These are phyloP conservation scores for Sitta carolinensis DNA, from an alignment of 2,797 vertebrate genomes.

Conservation along the genomic window DNA sequence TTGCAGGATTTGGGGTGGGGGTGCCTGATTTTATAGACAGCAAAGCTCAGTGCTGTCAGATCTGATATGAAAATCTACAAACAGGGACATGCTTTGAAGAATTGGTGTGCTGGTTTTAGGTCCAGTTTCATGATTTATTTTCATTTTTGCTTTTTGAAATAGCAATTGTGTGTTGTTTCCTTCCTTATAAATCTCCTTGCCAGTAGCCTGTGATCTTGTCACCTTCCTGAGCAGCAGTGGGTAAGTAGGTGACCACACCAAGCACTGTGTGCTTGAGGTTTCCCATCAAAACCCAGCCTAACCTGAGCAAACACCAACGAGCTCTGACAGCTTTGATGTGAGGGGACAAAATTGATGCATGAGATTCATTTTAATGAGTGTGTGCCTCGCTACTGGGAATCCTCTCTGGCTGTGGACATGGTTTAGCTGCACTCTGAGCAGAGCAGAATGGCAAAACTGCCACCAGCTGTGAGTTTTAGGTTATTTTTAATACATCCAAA, in stretches of 20 bases:
- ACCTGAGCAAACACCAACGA: constrained; percentile 14
- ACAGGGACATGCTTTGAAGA: not conserved
- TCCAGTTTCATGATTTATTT: not conserved
- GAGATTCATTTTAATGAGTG: constrained; percentile 34
- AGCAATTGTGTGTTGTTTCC: accelerated
- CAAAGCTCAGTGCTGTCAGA: not conserved
- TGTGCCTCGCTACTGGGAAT: not conserved
- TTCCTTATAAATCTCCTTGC: not conserved
- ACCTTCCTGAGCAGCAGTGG: not conserved
- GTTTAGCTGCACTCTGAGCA: not conserved
- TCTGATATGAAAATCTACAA: not conserved
- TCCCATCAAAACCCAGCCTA: not conserved
- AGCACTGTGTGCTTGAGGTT: not conserved
- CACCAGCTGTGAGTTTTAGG: not conserved
- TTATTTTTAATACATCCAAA: not conserved
- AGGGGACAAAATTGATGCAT: not conserved
- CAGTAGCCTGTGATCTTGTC: not conserved
- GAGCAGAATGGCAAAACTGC: not conserved
- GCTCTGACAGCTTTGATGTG: constrained; percentile 40
- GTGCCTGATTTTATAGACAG: not conserved
- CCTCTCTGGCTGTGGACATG: not conserved
- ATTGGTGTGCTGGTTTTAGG: not conserved
- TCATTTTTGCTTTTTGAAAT: not conserved
- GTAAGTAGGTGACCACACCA: not conserved
- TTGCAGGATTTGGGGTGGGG: not conserved